These are phyloP conservation scores for Dasysyrphus tricinctus DNA, from an alignment of 2,888 invertebrate species.

Conservation along the genomic window DNA sequence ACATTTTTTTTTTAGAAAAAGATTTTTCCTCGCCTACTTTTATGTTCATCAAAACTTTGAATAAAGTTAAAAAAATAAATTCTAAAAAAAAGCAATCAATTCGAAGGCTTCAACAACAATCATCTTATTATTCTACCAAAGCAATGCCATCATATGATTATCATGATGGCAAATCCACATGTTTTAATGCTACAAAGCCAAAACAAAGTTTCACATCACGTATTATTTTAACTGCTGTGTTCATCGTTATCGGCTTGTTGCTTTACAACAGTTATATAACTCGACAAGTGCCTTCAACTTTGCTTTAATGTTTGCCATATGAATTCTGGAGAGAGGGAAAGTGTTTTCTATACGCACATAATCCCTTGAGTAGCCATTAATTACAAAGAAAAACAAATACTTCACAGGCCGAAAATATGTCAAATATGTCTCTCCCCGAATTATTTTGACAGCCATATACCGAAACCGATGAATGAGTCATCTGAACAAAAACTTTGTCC, in stretches of 20 bases:
- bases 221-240: slow-evolving; percentile 18
- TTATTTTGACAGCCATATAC: slow-evolving; percentile 26
- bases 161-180: slow-evolving; percentile 6
- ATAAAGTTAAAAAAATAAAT: background rate
- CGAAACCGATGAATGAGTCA: slow-evolving; percentile 42
- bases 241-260: slow-evolving; percentile 33
- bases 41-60: background rate
- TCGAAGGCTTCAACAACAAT: background rate
- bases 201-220: slow-evolving; percentile 31
- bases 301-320: background rate
- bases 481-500: background rate
- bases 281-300: slow-evolving; percentile 1
- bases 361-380: slow-evolving; percentile 51
- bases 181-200: background rate
- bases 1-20: no score
- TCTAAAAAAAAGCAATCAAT: background rate
- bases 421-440: slow-evolving; percentile 19
- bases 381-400: slow-evolving; percentile 36
- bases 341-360: background rate
- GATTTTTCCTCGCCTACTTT: no score
- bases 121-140: background rate
- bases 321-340: slow-evolving; percentile 23
- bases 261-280: slow-evolving; percentile 12
- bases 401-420: slow-evolving; percentile 1
- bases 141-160: background rate